phyloP scores from a whole-genome alignment of 2,888 invertebrate genomes.

The Caenorhabditis sp. region DNA sequence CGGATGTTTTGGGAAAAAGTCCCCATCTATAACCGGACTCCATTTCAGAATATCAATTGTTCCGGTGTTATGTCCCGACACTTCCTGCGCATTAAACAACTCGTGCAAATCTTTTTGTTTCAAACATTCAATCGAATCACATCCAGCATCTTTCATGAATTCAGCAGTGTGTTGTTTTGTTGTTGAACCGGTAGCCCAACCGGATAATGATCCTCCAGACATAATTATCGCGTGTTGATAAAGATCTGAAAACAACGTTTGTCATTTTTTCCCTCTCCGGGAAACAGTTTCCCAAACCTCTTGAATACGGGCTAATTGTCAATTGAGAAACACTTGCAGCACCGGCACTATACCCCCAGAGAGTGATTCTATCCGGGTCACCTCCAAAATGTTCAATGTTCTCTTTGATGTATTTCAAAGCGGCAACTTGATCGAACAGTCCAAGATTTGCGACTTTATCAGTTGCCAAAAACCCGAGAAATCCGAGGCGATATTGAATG shows the following conservation, averaged over 20 bases:
- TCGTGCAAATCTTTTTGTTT: conserved; percentile 43
- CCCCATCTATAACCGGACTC: conserved; percentile 55
- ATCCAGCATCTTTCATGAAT: conserved; percentile 37
- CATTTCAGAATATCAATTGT: conserved; percentile 47
- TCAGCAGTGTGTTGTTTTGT: conserved; percentile 32
- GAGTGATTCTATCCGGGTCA: conserved; percentile 47
- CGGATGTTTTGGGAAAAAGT: conserved; percentile 46
- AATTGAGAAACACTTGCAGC: conserved; percentile 54
- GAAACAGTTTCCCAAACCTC: conserved; percentile 4
- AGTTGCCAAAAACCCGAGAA: conserved; percentile 76
- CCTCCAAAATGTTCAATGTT: conserved; percentile 47
- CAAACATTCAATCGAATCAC: conserved; percentile 49
- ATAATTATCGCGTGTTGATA: conserved; percentile 56
- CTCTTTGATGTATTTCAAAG: conserved; percentile 50
- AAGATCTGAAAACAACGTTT: conserved; percentile 39
- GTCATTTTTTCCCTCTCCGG: no score
- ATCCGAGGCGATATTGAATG: conserved; percentile 89
- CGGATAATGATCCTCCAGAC: conserved; percentile 48
- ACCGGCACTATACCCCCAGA: conserved; percentile 62
- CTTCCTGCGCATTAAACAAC: conserved; percentile 35
- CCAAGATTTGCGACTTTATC: conserved; percentile 57
- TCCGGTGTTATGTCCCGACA: conserved; percentile 27
- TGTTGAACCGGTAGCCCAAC: conserved; percentile 51
- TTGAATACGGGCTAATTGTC: conserved; percentile 37
- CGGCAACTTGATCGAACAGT: conserved; percentile 60